Evolutionary conservation across 2,888 invertebrate genomes (phyloP).

Genomic region (Griposia aprilina): DNA sequence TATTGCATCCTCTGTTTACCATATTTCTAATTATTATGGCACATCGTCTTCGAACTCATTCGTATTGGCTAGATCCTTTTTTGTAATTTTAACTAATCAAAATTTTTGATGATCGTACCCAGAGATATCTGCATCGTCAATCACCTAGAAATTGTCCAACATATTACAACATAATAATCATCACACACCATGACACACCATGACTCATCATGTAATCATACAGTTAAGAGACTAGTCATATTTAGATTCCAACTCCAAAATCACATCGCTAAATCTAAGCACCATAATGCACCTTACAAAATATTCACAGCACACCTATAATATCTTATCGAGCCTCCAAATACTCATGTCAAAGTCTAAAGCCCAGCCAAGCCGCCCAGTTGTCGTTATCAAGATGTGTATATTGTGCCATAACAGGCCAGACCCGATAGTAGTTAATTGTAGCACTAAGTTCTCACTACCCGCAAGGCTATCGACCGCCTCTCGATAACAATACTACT

Average conservation of each 20-base stretch:
- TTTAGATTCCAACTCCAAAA: conserved; percentile 17
- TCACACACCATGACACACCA: no score
- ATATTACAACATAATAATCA: no score
- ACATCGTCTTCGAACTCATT: neutral
- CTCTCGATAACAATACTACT: conserved; percentile 65
- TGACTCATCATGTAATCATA: no score
- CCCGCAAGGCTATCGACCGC: conserved; percentile 59
- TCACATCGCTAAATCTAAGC: conserved; percentile 1
- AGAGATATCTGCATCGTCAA: neutral
- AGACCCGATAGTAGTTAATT: conserved; percentile 60
- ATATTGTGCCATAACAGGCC: conserved; percentile 64
- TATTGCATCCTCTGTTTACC: neutral
- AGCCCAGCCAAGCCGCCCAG: conserved; percentile 57
- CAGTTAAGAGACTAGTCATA: neutral
- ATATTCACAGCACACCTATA: conserved; percentile 56
- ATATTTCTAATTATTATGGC: neutral
- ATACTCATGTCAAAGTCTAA: conserved; percentile 62
- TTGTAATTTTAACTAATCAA: no score
- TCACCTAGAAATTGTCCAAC: neutral
- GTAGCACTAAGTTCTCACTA: conserved; percentile 66
- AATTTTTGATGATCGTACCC: rapidly evolving
- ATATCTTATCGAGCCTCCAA: conserved; percentile 61
- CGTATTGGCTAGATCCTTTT: neutral
- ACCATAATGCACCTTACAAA: conserved; percentile 27
- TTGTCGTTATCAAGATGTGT: conserved; percentile 65